Evolutionary conservation across 2,113 vertebrate species (phyloP).

Genomic region (Poeciliopsis turrubarensis): DNA sequence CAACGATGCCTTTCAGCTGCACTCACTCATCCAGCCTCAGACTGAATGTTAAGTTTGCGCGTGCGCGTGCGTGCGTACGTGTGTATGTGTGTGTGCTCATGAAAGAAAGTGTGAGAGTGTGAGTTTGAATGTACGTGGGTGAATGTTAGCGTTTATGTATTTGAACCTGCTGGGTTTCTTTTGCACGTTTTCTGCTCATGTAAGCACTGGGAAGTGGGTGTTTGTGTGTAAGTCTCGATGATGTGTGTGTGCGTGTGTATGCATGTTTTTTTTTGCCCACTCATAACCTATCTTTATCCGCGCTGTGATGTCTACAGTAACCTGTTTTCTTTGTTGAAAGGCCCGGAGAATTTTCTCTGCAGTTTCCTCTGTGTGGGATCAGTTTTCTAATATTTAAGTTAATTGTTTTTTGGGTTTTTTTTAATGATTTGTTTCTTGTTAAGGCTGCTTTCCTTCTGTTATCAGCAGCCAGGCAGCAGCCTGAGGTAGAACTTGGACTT

Average conservation of each 20-base stretch:
- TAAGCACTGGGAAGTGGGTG: conserved; percentile 35
- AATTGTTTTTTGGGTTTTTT: not conserved
- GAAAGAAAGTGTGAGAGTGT: not conserved
- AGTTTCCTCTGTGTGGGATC: not conserved
- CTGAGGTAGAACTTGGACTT: conserved; percentile 36
- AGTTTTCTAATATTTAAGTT: not conserved
- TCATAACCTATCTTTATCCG: conserved; percentile 65
- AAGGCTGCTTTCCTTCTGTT: conserved; percentile 3
- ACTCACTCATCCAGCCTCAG: conserved; percentile 14
- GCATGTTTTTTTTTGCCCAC: conserved; percentile 59
- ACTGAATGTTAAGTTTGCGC: not conserved
- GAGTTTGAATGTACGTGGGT: conserved; percentile 28
- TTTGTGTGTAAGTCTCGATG: conserved; percentile 13
- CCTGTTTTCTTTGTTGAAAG: conserved; percentile 20
- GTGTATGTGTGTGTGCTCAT: not conserved
- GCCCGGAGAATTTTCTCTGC: conserved; percentile 23
- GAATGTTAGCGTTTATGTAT: conserved; percentile 32
- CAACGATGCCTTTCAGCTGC: conserved; percentile 21
- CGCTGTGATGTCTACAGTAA: conserved; percentile 40
- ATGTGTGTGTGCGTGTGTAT: conserved; percentile 28
- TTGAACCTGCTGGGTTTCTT: conserved; percentile 15
- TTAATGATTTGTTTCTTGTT: not conserved
- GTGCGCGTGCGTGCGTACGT: not conserved
- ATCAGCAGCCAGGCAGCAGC: conserved; percentile 13
- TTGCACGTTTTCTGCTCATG: conserved; percentile 28